These are phyloP conservation scores for Dromaius novaehollandiae DNA, from an alignment of 2,113 vertebrate species.

Conservation along the genomic window DNA sequence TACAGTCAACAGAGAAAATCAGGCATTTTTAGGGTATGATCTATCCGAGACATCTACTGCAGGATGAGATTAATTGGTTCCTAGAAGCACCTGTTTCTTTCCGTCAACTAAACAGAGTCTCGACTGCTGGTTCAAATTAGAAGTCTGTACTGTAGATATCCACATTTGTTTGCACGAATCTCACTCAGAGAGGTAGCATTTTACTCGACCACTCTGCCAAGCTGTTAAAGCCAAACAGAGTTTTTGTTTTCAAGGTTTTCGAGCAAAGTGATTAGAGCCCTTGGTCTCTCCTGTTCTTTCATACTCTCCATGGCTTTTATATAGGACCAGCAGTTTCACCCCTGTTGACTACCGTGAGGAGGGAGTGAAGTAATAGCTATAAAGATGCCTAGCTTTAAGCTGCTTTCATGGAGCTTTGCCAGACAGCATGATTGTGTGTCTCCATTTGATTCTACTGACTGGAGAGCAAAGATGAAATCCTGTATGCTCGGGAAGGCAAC, in stretches of 20 bases:
- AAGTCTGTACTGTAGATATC: neutral
- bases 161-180: neutral
- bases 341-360: neutral
- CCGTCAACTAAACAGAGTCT: neutral
- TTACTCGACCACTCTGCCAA: neutral
- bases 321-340: neutral
- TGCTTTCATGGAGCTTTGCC: neutral
- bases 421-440: neutral
- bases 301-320: neutral
- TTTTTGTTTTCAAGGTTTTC: neutral
- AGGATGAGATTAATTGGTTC: neutral
- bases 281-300: neutral
- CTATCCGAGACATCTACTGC: neutral
- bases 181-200: neutral
- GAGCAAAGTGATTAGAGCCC: neutral
- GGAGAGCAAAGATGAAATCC: neutral
- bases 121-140: neutral
- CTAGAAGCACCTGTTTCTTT: neutral
- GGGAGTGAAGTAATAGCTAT: neutral
- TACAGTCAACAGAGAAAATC: neutral
- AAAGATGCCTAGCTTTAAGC: neutral
- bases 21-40: neutral
- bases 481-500: neutral
- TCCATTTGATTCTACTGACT: neutral
- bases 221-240: neutral